Evolutionary conservation across 2,888 invertebrate species (phyloP).

Genomic region (Monopis laevigella): DNA sequence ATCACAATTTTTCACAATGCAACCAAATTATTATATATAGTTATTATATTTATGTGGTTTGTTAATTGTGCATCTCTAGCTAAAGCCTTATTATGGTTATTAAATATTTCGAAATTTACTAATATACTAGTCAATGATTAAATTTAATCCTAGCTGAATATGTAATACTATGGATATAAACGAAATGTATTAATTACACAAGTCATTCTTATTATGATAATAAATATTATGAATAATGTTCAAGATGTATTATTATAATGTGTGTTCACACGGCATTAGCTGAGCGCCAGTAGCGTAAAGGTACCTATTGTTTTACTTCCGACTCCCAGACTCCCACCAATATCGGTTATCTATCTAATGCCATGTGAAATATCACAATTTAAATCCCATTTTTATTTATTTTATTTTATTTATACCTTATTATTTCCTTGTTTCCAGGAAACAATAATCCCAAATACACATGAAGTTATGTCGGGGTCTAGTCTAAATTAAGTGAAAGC

Average conservation of each 20-base stretch:
- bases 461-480: slow-evolving; percentile 57
- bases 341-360: too few relatives aligned
- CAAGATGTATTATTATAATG: slow-evolving; percentile 56
- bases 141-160: too few relatives aligned
- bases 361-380: too few relatives aligned
- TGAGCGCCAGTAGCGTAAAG: too few relatives aligned
- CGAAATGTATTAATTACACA: too few relatives aligned
- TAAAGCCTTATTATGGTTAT: slow-evolving; percentile 14
- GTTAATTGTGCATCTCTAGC: slow-evolving; percentile 14
- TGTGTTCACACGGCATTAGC: too few relatives aligned
- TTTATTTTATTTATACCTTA: slow-evolving; percentile 15
- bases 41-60: not conserved
- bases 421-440: slow-evolving; percentile 55
- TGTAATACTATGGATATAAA: too few relatives aligned
- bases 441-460: slow-evolving; percentile 66
- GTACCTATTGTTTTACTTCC: too few relatives aligned
- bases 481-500: slow-evolving; percentile 53
- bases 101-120: slow-evolving; percentile 19
- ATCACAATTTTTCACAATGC: too few relatives aligned
- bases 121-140: slow-evolving; percentile 45
- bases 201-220: slow-evolving; percentile 45
- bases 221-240: slow-evolving; percentile 45
- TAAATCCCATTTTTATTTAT: slow-evolving; percentile 14
- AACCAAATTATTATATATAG: too few relatives aligned
- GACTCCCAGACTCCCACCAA: too few relatives aligned